Conservation (phyloP, 1,140 invertebrate genomes). For the Sitobion miscanthi region DNA sequence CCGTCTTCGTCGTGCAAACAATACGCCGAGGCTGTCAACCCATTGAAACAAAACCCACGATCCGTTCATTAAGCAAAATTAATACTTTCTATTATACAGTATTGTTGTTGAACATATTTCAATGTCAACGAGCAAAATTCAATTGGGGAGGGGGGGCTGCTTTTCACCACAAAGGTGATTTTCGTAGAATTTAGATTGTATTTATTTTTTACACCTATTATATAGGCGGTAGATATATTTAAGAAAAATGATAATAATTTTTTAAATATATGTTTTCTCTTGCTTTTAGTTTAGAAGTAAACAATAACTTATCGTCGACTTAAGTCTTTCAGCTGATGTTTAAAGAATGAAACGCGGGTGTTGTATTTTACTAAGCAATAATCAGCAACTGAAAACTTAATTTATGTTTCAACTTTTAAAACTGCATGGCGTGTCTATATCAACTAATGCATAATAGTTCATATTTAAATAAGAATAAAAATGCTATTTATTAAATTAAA, state of each 20-base stretch:
- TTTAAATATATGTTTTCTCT: background rate
- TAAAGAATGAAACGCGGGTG: background rate
- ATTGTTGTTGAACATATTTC: background rate
- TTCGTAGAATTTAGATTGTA: background rate
- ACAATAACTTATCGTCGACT: background rate
- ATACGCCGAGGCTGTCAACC: constrained; percentile 18
- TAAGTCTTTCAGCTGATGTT: background rate
- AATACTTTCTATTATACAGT: background rate
- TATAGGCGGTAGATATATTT: background rate
- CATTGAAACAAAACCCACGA: constrained; percentile 33
- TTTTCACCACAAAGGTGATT: constrained; percentile 9
- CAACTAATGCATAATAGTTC: background rate
- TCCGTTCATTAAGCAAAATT: constrained; percentile 37
- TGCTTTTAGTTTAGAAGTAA: background rate
- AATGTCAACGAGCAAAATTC: background rate
- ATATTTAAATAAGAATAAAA: background rate
- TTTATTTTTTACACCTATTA: background rate
- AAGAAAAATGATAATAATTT: background rate
- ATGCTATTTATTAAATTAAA: background rate
- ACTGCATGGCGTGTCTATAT: background rate
- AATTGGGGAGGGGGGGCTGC: too few species aligned
- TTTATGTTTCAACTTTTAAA: background rate
- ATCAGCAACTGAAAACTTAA: background rate
- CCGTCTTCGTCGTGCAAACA: background rate
- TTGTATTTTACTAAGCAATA: background rate